Evolutionary conservation across 2,113 vertebrate genomes (phyloP).

Genomic region (Neotoma lepida): DNA sequence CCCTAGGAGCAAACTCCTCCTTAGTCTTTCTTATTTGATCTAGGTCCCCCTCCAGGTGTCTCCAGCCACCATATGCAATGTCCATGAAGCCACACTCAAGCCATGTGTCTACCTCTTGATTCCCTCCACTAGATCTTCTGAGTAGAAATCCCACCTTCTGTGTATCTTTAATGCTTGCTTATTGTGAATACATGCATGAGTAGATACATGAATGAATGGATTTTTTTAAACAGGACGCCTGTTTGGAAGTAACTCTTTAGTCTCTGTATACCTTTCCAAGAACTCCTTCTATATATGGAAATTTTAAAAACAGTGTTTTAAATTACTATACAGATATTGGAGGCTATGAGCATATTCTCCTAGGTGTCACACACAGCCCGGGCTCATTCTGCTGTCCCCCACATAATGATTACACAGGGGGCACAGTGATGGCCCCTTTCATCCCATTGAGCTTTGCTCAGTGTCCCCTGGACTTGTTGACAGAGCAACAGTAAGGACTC

Average conservation of each 20-base stretch:
- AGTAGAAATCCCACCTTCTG: slow-evolving; percentile 4
- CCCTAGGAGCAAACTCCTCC: not conserved
- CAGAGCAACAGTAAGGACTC: not conserved
- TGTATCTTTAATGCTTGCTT: not conserved
- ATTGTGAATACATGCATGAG: not conserved
- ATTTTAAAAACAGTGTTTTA: not conserved
- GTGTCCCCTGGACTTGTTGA: not conserved
- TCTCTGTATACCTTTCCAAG: not conserved
- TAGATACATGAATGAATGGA: not conserved
- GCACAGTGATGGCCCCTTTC: not conserved
- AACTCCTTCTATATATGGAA: not conserved
- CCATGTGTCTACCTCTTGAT: not conserved
- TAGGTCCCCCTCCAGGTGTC: not conserved
- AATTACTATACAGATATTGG: not conserved
- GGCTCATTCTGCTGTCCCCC: accelerated
- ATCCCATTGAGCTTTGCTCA: too few relatives aligned
- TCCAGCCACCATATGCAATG: not conserved
- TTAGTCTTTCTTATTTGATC: not conserved
- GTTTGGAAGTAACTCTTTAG: not conserved
- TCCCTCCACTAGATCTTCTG: not conserved
- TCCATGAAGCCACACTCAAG: not conserved
- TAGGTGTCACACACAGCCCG: not conserved
- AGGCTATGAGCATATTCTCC: not conserved
- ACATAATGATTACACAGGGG: not conserved
- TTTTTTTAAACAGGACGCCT: not conserved